These are phyloP conservation scores for Cloeon dipterum DNA, from an alignment of 2,888 invertebrate species.

Conservation along the genomic window DNA sequence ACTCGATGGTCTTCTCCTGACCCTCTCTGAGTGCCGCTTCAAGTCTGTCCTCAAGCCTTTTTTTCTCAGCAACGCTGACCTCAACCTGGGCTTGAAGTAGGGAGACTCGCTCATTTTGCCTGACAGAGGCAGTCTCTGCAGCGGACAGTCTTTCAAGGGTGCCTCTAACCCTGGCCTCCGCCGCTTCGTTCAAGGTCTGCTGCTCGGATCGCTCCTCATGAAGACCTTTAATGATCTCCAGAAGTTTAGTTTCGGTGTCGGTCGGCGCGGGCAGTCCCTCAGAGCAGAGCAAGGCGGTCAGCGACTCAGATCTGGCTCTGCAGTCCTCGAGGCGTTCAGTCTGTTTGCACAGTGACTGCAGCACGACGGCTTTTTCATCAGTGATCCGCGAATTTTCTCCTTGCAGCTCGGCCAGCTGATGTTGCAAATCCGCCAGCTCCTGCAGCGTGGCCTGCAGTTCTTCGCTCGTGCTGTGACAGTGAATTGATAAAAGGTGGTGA, in stretches of 20 bases:
- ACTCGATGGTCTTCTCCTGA: constrained; percentile 54
- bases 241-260: constrained; percentile 56
- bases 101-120: constrained; percentile 37
- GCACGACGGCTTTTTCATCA: constrained; percentile 71
- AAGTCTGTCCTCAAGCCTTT: constrained; percentile 47
- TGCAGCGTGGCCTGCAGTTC: constrained; percentile 85
- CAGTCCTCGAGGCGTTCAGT: constrained; percentile 80
- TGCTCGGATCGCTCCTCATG: constrained; percentile 58
- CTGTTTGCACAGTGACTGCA: constrained; percentile 77
- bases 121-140: constrained; percentile 36
- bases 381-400: constrained; percentile 67
- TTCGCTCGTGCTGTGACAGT: constrained; percentile 75
- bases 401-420: constrained; percentile 65
- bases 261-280: constrained; percentile 12
- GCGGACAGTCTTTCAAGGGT: constrained; percentile 33
- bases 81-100: constrained; percentile 51
- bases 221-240: constrained; percentile 61
- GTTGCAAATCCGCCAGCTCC: constrained; percentile 73
- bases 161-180: constrained; percentile 44
- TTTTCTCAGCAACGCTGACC: constrained; percentile 47
- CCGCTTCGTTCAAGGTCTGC: constrained; percentile 52
- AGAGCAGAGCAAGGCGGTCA: constrained; percentile 44
- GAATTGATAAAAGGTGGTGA: constrained; percentile 13
- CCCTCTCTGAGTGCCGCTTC: constrained; percentile 47
- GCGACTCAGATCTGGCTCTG: constrained; percentile 57